These are phyloP conservation scores for Spermophilus dauricus DNA, from an alignment of 2,113 vertebrate genomes.

Conservation along the genomic window DNA sequence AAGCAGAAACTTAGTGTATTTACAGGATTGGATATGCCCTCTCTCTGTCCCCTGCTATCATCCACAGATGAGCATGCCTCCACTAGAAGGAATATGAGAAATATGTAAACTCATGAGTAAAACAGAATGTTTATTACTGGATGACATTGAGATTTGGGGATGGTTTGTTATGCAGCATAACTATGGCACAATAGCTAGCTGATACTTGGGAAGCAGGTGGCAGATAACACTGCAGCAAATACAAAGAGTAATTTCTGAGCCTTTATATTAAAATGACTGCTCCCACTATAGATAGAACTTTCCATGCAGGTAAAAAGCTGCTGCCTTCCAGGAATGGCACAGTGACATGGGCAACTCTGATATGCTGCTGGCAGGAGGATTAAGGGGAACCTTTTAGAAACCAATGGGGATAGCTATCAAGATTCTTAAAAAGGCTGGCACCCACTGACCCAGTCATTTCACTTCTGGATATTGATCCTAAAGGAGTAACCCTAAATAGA, in stretches of 20 bases:
- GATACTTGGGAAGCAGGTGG: not conserved
- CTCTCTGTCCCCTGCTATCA: not conserved
- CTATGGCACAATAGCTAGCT: not conserved
- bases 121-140: not conserved
- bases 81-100: not conserved
- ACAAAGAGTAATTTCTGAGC: not conserved
- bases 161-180: not conserved
- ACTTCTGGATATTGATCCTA: not conserved
- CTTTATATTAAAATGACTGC: not conserved
- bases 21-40: not conserved
- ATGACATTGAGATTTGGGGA: not conserved
- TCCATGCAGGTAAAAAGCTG: not conserved
- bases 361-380: no score
- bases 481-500: not conserved
- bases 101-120: not conserved
- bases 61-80: not conserved
- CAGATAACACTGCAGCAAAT: not conserved
- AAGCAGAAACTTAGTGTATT: not conserved
- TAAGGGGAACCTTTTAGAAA: not conserved
- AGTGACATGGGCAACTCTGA: not conserved
- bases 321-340: not conserved
- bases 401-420: not conserved
- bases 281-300: not conserved
- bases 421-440: constrained; percentile 1
- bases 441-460: not conserved